Conservation (phyloP, 2,888 invertebrate genomes). For the Mellilla xanthometata region DNA sequence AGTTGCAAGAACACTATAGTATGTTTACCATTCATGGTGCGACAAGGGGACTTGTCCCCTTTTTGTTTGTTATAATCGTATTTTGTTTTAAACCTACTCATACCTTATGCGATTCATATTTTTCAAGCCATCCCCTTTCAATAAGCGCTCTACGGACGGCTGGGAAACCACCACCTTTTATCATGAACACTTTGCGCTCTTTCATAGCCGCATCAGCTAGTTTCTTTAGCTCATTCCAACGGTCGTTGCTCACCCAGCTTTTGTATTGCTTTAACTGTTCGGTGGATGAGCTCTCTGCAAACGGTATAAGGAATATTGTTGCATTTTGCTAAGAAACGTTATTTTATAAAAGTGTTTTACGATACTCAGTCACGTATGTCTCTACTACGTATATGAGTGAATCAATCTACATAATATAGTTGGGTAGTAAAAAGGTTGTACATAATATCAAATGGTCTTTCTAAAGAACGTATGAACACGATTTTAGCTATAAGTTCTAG, state of each 20-base stretch:
- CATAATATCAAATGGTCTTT: not conserved
- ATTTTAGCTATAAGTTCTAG: not conserved
- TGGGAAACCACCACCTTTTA: conserved; percentile 88
- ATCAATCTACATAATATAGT: not conserved
- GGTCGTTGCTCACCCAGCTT: conserved; percentile 84
- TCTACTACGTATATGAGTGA: conserved; percentile 1
- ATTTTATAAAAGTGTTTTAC: conserved; percentile 4
- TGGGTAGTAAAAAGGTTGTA: conserved; percentile 5
- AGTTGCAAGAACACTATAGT: too few species aligned
- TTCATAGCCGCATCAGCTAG: conserved; percentile 85
- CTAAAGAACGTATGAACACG: not conserved
- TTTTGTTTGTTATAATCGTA: too few species aligned
- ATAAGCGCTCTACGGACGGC: conserved; percentile 87
- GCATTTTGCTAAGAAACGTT: too few species aligned
- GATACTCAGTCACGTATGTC: not conserved
- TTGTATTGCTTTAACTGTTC: conserved; percentile 74
- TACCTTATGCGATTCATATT: conserved; percentile 80
- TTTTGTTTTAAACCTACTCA: too few species aligned
- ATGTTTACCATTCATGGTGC: too few species aligned
- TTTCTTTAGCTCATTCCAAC: conserved; percentile 85
- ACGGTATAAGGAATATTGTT: conserved; percentile 1
- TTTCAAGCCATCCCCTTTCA: conserved; percentile 89
- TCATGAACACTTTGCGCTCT: conserved; percentile 86
- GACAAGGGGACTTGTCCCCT: too few species aligned
- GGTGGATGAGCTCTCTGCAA: conserved; percentile 42